Conservation (phyloP, 2,113 vertebrate genomes). For the Sinocyclocheilus grahami region DNA sequence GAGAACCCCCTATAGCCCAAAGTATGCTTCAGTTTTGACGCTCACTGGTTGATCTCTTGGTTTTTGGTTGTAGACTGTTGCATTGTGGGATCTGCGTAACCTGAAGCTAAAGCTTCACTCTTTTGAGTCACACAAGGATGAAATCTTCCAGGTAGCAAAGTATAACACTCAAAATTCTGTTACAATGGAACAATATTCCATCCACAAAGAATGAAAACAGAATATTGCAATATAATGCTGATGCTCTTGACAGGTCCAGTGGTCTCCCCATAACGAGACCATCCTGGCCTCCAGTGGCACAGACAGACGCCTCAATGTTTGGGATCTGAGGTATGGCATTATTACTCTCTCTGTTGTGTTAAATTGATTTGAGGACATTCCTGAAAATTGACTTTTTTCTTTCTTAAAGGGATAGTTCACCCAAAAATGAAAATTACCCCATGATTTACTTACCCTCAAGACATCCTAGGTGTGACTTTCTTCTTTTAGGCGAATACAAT, state of each 20-base stretch:
- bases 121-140: constrained; percentile 94
- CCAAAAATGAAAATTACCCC: too few species aligned
- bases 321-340: constrained; percentile 86
- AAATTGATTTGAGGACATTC: not conserved
- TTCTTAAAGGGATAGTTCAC: too few species aligned
- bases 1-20: not conserved
- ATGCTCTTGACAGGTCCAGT: constrained; percentile 82
- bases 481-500: too few species aligned
- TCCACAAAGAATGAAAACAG: not conserved
- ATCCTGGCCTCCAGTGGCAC: constrained; percentile 92
- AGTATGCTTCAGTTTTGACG: not conserved
- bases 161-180: constrained; percentile 56
- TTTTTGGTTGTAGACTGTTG: constrained; percentile 81
- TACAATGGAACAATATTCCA: not conserved
- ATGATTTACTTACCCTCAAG: too few species aligned
- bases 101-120: constrained; percentile 93
- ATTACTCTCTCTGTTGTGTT: not conserved
- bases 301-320: constrained; percentile 86
- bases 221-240: constrained; percentile 44
- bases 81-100: constrained; percentile 91
- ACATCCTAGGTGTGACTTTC: too few species aligned
- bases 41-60: not conserved
- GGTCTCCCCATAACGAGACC: constrained; percentile 95
- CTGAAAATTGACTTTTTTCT: not conserved
- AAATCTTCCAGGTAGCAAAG: constrained; percentile 88